Evolutionary conservation across 1,140 invertebrate genomes (phyloP).

Genomic region (Cheumatopsyche charites): DNA sequence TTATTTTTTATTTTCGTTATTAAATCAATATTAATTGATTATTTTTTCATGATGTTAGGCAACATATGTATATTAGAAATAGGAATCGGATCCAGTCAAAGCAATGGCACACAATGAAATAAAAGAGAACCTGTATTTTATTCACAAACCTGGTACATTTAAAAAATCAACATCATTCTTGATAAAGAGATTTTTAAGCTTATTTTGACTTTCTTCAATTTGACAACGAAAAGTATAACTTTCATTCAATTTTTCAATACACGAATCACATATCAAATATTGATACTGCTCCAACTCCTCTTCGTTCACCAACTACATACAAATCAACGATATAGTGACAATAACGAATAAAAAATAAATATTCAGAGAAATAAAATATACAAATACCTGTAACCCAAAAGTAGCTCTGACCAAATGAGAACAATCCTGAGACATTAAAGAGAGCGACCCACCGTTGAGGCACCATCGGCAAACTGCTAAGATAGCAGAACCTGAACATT

Average conservation of each 20-base stretch:
- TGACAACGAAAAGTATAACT: slow-evolving; percentile 32
- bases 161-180: slow-evolving; percentile 24
- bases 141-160: background rate
- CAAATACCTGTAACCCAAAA: background rate
- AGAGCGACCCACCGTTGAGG: background rate
- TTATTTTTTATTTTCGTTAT: background rate
- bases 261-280: slow-evolving; percentile 27
- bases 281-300: slow-evolving; percentile 8
- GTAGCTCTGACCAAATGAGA: slow-evolving; percentile 1
- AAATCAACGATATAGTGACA: no score
- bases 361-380: background rate
- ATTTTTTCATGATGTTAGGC: no score
- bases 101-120: no score
- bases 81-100: no score
- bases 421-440: background rate
- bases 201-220: slow-evolving; percentile 31
- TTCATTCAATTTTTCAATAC: slow-evolving; percentile 30
- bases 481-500: background rate
- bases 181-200: slow-evolving; percentile 14
- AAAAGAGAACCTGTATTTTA: background rate
- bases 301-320: slow-evolving; percentile 3
- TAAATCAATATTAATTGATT: background rate
- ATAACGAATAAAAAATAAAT: background rate
- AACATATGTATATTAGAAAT: no score
- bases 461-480: slow-evolving; percentile 4